Evolutionary conservation across 2,113 vertebrate species (phyloP), one percentile per base, ranked within the genome.

Genomic region (Corvus hawaiiensis): DNA sequence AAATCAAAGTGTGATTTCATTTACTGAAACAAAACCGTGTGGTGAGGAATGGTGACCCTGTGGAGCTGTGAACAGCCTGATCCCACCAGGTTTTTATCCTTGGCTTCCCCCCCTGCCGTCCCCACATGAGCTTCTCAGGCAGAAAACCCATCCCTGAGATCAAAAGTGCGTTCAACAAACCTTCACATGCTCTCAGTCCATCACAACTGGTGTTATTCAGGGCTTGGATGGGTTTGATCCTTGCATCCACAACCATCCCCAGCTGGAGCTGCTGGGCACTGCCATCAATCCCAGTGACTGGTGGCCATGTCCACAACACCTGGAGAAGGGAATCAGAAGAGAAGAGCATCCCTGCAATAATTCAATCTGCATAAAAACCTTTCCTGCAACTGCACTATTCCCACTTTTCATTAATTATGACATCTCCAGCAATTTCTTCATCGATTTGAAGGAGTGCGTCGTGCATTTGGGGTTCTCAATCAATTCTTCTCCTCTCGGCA

Each of bases 351-450:
- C 1, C 48, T 17, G 41, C 30, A 79, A 76, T 52, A 73, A 90
- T 28, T 64, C 77, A 44, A 73, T 76, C 54, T 68, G 54, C 74
- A 87, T 73, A 56, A 85, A 90, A 13, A 61, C 58, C 26, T 79
- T 71, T 72, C 52, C 71, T 69, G 33, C 27, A 33, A 48, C 0
- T 2, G 28, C 28, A 32, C 8, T 17, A 12, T 16, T 23, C 27
- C 46, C 58, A 49, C 58, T 83, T n/a, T 7, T 19, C 20, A 11
- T 55, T 91, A 84, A 94, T 83, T 64, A 79, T 51, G 88, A 73
- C 72, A 79, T 92, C 86, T 95, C 41, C 77, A 91, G 77, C 69
- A 68, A n/a, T 59, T 69, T 59, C 37, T 58, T 30, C 85, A 93
- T 85, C 55, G 81, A 77, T 91, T 75, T 44, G 32, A 72, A 77